These are phyloP conservation scores for Drosophila silvestris DNA, from an alignment of 2,888 invertebrate genomes.

Conservation along the genomic window DNA sequence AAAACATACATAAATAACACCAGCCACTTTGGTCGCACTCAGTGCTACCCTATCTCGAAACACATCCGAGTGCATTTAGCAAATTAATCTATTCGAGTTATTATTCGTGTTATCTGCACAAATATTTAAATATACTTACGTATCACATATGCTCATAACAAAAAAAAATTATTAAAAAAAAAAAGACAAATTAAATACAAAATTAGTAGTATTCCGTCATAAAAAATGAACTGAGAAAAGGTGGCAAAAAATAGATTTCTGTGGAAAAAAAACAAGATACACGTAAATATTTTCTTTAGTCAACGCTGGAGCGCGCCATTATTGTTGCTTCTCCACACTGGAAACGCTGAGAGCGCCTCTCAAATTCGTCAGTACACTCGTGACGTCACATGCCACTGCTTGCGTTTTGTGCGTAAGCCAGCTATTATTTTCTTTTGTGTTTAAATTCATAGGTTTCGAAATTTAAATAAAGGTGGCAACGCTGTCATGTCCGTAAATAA, in stretches of 20 bases:
- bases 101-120: not conserved
- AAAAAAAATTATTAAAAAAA: not conserved
- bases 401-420: not conserved
- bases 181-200: not conserved
- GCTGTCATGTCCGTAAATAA: not conserved
- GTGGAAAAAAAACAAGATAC: not conserved
- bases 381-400: conserved; percentile 23
- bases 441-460: not conserved
- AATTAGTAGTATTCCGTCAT: not conserved
- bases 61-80: not conserved
- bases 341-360: conserved; percentile 22
- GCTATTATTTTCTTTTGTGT: not conserved
- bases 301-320: not conserved
- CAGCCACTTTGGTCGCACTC: conserved; percentile 23
- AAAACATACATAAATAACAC: conserved; percentile 16
- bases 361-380: not conserved
- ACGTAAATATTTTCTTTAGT: not conserved
- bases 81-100: not conserved
- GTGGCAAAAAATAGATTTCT: not conserved
- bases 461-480: not conserved
- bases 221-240: not conserved
- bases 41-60: conserved; percentile 42
- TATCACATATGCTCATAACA: not conserved
- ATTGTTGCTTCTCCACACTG: conserved; percentile 7
- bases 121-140: not conserved